Evolutionary conservation across 2,888 invertebrate species (phyloP), one percentile per base, ranked within the genome.

Genomic region (Meghimatium bilineatum): DNA sequence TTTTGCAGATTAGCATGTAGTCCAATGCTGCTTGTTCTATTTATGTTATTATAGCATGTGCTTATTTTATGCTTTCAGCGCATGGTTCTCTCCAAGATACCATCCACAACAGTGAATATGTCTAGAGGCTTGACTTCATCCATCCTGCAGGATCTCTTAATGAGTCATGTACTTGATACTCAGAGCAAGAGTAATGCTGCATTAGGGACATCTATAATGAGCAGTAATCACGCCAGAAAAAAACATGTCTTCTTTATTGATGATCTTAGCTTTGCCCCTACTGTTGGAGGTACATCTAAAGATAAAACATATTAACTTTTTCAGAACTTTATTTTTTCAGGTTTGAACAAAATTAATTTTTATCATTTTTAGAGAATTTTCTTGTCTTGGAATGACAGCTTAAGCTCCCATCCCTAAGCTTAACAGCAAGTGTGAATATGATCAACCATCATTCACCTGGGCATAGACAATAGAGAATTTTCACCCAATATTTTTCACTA

Each of bases 221-320:
- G 85, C 23, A 69, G 84, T 29, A 82, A n/a, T 23, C 76, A 83
- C 56, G 72, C 83, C 26, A 86, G 85, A 67, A 89, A 90, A 83
- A 82, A 78, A 56, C 92, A 91, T 83, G 88, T 92, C 36, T 92
- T 93, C 90, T 93, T 92, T 82, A 88, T 93, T 67, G 93, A 93
- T 83, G 93, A 93, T 85, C 89, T 93, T 29, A 92, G 90, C 85
- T 90, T 89, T 80, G 92, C 92, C 20, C 86, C 88, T 20, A 87
- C 85, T 71, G 84, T 86, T 20, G 87, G 89, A 84, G 89, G 91
- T 91, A 84, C 71, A 87, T 82, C 20, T 76, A 29, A 38, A n/a
- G 36, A 6, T 2, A 52, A 60, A n/a, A 56, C 10, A 1, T 60
- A 12, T 44, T 34, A 29, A 20, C 34, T 26, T 23, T 5, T 71